These are phyloP conservation scores for Brachylomia viminalis DNA, from an alignment of 2,888 invertebrate species.

Conservation along the genomic window DNA sequence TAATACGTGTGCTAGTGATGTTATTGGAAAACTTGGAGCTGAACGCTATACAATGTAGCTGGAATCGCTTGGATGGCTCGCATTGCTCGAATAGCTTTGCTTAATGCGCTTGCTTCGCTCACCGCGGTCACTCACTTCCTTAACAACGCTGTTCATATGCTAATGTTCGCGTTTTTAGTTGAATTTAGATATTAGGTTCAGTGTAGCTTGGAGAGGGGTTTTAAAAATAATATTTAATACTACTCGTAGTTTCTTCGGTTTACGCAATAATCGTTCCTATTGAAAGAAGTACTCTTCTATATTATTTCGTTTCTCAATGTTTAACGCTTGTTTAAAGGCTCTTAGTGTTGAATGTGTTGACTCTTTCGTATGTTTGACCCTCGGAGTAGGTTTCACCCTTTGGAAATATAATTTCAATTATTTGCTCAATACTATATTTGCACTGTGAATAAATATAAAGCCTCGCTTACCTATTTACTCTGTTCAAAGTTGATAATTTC, in stretches of 20 bases:
- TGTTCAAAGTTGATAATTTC: background rate
- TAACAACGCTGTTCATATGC: constrained; percentile 57
- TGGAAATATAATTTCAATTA: constrained; percentile 11
- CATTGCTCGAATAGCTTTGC: constrained; percentile 46
- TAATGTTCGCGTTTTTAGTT: constrained; percentile 43
- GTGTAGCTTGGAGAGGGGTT: background rate
- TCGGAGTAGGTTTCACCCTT: constrained; percentile 1
- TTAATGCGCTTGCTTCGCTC: constrained; percentile 46
- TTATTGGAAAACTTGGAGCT: constrained; percentile 77
- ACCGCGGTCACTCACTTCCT: constrained; percentile 52
- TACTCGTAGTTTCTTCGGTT: background rate
- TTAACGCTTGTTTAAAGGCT: constrained; percentile 14
- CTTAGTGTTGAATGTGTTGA: constrained; percentile 18
- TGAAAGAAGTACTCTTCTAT: background rate
- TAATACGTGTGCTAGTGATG: constrained; percentile 64
- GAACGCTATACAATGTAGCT: constrained; percentile 72
- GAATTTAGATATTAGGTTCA: constrained; percentile 38
- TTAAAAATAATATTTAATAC: background rate
- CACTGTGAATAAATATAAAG: constrained; percentile 13
- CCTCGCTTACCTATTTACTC: constrained; percentile 23
- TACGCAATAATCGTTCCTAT: constrained; percentile 8
- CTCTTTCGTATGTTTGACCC: constrained; percentile 1
- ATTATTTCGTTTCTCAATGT: background rate
- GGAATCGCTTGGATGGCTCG: constrained; percentile 48
- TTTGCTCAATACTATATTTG: constrained; percentile 20